A percentile compares a stretch with the other conserved stretches of the same genome.
Conservation (phyloP, 2,888 invertebrate genomes). For the Cerceris rybyensis region DNA sequence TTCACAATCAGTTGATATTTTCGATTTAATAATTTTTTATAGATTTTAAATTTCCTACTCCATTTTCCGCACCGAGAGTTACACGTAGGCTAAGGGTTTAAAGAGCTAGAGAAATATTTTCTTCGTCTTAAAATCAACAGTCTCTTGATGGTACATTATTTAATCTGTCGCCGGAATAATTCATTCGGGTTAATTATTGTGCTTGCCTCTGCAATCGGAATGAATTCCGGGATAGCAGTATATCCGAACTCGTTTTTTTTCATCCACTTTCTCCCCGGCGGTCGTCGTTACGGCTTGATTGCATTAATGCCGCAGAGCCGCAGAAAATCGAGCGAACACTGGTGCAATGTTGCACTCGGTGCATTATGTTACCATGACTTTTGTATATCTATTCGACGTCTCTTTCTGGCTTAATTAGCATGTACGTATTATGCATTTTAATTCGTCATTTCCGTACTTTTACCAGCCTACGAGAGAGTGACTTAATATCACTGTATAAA, state of each 20-base stretch:
- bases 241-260: slow-evolving; percentile 17
- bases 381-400: slow-evolving; percentile 38
- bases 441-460: slow-evolving; percentile 46
- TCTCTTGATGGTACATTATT: not conserved
- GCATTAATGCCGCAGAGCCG: slow-evolving; percentile 31
- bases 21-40: too few species aligned
- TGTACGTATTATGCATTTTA: slow-evolving; percentile 31
- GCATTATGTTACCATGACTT: slow-evolving; percentile 55
- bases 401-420: slow-evolving; percentile 50
- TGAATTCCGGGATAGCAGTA: slow-evolving; percentile 13
- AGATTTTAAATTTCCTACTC: too few species aligned
- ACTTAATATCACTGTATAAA: slow-evolving; percentile 1
- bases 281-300: slow-evolving; percentile 26
- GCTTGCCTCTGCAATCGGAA: not conserved
- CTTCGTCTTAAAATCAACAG: not conserved
- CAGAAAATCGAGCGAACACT: slow-evolving; percentile 38
- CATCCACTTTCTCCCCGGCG: slow-evolving; percentile 30
- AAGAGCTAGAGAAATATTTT: too few species aligned
- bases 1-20: too few species aligned
- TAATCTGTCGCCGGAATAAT: not conserved
- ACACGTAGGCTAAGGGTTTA: too few species aligned
- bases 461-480: slow-evolving; percentile 8
- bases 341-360: slow-evolving; percentile 6
- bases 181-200: not conserved
- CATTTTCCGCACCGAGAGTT: too few species aligned